phyloP scores from a whole-genome alignment of 2,888 invertebrate species.

The Amphipoea lucens region DNA sequence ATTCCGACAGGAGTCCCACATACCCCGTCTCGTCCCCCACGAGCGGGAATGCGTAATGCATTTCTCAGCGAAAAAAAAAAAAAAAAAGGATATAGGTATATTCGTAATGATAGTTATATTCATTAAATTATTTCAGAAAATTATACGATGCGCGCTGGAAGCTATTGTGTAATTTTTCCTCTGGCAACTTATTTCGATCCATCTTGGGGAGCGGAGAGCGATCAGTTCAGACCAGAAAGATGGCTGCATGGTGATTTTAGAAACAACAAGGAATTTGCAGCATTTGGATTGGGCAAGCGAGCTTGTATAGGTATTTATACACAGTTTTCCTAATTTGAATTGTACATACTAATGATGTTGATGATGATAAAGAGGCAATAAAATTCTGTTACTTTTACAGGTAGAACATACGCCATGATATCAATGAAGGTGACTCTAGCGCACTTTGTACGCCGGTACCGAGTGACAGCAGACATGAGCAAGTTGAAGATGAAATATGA shows the following conservation, averaged over 20 bases:
- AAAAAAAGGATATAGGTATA: too few relatives aligned
- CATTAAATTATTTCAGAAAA: slow-evolving; percentile 16
- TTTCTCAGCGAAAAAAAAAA: too few relatives aligned
- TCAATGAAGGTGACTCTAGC: slow-evolving; percentile 69
- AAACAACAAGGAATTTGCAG: slow-evolving; percentile 32
- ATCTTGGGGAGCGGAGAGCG: slow-evolving; percentile 50
- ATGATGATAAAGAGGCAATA: too few relatives aligned
- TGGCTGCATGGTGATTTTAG: slow-evolving; percentile 29
- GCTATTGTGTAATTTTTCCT: slow-evolving; percentile 21
- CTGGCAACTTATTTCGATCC: slow-evolving; percentile 25
- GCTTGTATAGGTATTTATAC: slow-evolving; percentile 34
- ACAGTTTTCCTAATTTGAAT: too few relatives aligned
- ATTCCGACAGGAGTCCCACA: too few relatives aligned
- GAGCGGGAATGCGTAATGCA: too few relatives aligned
- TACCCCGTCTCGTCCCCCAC: too few relatives aligned
- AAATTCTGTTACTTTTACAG: slow-evolving; percentile 56
- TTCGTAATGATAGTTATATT: too few relatives aligned
- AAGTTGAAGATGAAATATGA: slow-evolving; percentile 65
- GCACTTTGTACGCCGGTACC: slow-evolving; percentile 68
- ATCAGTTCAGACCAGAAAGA: slow-evolving; percentile 51
- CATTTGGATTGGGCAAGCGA: slow-evolving; percentile 45
- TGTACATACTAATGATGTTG: too few relatives aligned
- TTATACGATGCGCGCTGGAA: slow-evolving; percentile 52
- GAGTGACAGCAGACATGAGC: slow-evolving; percentile 64
- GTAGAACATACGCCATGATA: slow-evolving; percentile 70